These are phyloP conservation scores for Echinarachnius parma DNA, from an alignment of 53 echinoderm and acorn worm genomes.

Conservation along the genomic window DNA sequence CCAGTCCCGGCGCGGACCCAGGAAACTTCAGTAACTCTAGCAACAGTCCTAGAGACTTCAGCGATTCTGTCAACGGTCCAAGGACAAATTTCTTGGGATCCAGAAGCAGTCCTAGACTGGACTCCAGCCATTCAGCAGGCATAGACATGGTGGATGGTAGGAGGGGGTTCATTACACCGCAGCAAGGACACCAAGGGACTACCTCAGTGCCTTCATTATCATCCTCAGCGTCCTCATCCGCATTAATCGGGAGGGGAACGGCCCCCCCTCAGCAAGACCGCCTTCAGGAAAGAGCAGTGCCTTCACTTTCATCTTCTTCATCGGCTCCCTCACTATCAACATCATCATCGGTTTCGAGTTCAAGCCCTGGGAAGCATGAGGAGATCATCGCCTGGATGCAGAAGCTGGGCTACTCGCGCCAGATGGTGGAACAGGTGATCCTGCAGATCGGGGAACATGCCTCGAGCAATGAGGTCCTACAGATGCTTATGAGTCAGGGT, in stretches of 20 bases:
- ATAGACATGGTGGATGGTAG: too few species aligned
- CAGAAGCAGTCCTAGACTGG: neutral
- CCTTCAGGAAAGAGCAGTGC: slow-evolving; percentile 16
- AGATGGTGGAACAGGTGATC: slow-evolving; percentile 52
- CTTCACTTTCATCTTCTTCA: neutral
- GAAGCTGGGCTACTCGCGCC: slow-evolving; percentile 62
- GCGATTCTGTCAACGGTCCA: neutral
- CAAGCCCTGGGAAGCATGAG: slow-evolving; percentile 11
- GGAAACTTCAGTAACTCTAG: slow-evolving; percentile 4
- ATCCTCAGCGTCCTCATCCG: too few species aligned
- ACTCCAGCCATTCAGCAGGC: neutral
- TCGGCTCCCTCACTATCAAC: neutral
- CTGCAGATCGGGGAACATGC: slow-evolving; percentile 58
- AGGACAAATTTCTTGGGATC: neutral
- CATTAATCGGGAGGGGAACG: too few species aligned
- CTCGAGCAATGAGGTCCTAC: slow-evolving; percentile 63
- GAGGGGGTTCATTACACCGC: too few species aligned
- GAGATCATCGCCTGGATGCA: slow-evolving; percentile 50
- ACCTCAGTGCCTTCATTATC: too few species aligned
- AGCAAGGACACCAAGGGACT: too few species aligned
- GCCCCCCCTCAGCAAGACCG: too few species aligned
- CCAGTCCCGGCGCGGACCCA: slow-evolving; percentile 4
- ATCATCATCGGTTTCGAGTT: neutral
- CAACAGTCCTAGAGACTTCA: neutral
- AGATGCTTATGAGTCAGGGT: slow-evolving; percentile 49